Evolutionary conservation across 2,888 invertebrate species (phyloP), one percentile per base, ranked within the genome.

Genomic region (Erebia epiphron): DNA sequence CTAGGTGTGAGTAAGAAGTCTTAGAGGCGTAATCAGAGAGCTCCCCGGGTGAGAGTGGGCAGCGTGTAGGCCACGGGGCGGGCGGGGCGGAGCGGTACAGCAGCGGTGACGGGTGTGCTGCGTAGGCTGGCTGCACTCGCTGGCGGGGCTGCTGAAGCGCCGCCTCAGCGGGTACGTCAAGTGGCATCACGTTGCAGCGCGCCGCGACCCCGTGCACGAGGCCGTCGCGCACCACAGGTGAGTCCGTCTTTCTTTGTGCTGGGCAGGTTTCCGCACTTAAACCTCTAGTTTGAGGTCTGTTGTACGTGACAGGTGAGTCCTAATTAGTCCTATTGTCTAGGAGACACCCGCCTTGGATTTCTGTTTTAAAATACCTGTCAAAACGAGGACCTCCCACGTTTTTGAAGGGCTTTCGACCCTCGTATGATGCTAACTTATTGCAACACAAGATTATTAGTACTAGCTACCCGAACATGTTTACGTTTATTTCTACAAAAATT

Each of bases 141-240:
- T 95, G 89, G 94, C 95, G 87, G 95, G 95, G 90, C 94, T 95
- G 85, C 94, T 95, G 90, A 97, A 97, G 92, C 96, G 96, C 89
- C 95, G 97, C 85, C 96, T 97, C 90, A 96, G 96, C 85, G 96
- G 96, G 79, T 97, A 97, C 93, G 96, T 97, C 83, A 97, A 97
- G 94, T 95, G 97, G 90, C 96, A 97, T 92, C 95, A 92, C 89
- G 87, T 92, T 91, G 91, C 91, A 91, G 92, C 90, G 83, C 86
- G 89, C 80, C 79, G 78, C 62, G 79, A 79, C 69, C 75, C 80
- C 81, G 73, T 80, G 77, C 76, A 73, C 76, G 70, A 75, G 72
- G 85, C 78, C 54, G 81, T 78, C 49, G 83, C 81, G 67, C 75
- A 73, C 61, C 86, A 83, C 60, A 86, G 88, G 91, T 90, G 68